Base-by-base conservation (phyloP, 2,888 invertebrate genomes). In the Chesias legatella region DNA sequence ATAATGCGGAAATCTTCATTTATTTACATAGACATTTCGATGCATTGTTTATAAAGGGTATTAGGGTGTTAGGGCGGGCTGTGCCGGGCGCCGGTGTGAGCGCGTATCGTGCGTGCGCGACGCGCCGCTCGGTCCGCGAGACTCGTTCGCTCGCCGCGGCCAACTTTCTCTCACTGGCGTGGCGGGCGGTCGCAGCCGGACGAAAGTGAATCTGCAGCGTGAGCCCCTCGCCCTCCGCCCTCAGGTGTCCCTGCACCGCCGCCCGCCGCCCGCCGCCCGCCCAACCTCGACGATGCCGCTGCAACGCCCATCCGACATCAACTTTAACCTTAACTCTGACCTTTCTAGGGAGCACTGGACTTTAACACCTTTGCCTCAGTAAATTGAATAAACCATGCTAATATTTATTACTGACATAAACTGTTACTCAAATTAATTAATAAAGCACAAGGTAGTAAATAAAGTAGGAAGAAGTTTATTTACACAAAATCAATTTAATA, bases 161-260 rank as follows among this genome's bases (percentile, higher is more conserved):
- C 78, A 83, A 88, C 88, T 89, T 89, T 89, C 89, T 88, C 89
- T 84, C 77, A 89, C 88, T 88, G 88, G 83, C 84, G 78, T 76
- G 77, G 78, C 79, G 74, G 72, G 74, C 78, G 77, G 68, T 67
- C 74, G 81, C 76, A 74, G 77, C 67, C 79, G 79, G 80, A 84
- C 86, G 88, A 88, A 88, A 88, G 86, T 88, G 88, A 88, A 86
- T 88, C 84, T 85, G 85, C 84, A 83, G 74, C 75, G 75, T 57
- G 69, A 72, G 67, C 65, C 71, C 72, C 70, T 61, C 68, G 64
- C 67, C 60, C 59, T 48, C 47, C 68, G 67, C 64, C 65, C 63
- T 63, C 70, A 67, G 70, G 74, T 75, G 68, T 63, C 76, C 69
- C 74, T 73, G 73, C 69, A 70, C 70, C 68, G 64, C 74, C 68